Conservation (phyloP, 2,113 vertebrate species). For the Cephalopholis sonnerati region DNA sequence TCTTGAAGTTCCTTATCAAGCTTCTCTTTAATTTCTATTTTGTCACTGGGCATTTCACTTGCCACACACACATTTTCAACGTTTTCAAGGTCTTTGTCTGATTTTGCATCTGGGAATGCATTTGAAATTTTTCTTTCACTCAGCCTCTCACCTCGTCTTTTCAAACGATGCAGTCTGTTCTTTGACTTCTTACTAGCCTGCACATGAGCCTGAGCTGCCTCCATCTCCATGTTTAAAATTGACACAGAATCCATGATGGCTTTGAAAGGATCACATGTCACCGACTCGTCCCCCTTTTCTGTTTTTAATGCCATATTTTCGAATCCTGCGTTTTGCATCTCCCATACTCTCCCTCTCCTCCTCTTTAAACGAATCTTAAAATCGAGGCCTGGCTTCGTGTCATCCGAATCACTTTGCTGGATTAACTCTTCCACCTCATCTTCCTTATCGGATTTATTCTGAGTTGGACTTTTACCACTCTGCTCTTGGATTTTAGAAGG, state of each 20-base stretch:
- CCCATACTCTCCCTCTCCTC: conserved; percentile 82
- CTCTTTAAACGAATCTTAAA: conserved; percentile 85
- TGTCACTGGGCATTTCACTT: background rate
- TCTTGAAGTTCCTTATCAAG: background rate
- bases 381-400: conserved; percentile 64
- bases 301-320: conserved; percentile 50
- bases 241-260: conserved; percentile 85
- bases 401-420: conserved; percentile 36
- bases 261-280: conserved; percentile 78
- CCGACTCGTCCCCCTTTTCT: conserved; percentile 49
- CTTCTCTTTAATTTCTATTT: conserved; percentile 39
- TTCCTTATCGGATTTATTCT: background rate
- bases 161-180: conserved; percentile 73
- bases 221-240: conserved; percentile 84
- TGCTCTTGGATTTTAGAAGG: background rate
- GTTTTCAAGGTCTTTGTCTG: conserved; percentile 18
- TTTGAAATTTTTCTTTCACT: conserved; percentile 28
- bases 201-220: conserved; percentile 79
- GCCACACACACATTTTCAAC: background rate
- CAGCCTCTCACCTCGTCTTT: conserved; percentile 57
- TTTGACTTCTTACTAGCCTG: conserved; percentile 78
- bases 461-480: background rate
- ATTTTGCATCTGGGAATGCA: background rate
- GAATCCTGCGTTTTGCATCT: conserved; percentile 72
- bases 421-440: conserved; percentile 3